Evolutionary conservation across 1,140 invertebrate species (phyloP).

Genomic region (Argopecten irradians): DNA sequence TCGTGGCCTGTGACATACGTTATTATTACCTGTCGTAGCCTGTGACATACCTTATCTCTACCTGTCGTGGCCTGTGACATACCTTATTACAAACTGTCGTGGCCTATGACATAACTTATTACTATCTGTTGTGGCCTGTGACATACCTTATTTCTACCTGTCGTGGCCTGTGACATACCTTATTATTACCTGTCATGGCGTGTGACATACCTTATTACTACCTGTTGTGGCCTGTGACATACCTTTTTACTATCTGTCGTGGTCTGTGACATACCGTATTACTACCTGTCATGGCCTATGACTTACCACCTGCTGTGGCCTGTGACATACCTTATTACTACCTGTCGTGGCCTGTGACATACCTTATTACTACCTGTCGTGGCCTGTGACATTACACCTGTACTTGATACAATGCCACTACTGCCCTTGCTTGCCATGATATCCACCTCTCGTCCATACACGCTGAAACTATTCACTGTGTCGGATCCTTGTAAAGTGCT

Average conservation of each 20-base stretch:
- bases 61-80: background rate
- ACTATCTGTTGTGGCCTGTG: background rate
- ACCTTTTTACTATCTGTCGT: background rate
- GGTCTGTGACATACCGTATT: background rate
- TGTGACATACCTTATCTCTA: background rate
- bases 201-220: background rate
- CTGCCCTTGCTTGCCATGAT: conserved; percentile 56
- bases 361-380: conserved; percentile 53
- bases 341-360: background rate
- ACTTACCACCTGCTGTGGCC: background rate
- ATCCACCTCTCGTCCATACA: conserved; percentile 60
- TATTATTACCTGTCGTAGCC: background rate
- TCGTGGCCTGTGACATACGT: background rate
- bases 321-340: background rate
- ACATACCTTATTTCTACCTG: background rate
- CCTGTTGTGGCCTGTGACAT: background rate
- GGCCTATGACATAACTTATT: background rate
- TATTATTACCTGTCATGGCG: background rate
- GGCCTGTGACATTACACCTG: conserved; percentile 27
- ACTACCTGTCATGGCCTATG: background rate
- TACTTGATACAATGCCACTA: background rate
- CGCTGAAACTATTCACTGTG: conserved; percentile 62
- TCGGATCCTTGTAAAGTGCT: conserved; percentile 61
- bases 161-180: background rate
- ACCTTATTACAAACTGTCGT: background rate